Conservation (phyloP, 23 tunicate genomes). For the Styela clava region DNA sequence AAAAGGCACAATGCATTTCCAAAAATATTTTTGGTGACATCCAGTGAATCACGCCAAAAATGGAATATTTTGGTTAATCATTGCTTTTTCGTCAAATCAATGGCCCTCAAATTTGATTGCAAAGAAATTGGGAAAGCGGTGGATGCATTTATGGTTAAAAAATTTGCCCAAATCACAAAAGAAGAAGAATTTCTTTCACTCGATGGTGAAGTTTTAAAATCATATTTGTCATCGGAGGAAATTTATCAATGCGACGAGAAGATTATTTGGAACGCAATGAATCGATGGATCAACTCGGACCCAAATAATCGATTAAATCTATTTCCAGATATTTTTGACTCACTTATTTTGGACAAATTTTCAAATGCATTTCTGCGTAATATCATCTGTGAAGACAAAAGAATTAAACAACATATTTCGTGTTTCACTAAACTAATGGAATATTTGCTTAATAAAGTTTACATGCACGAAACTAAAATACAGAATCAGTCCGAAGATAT, state of each 20-base stretch:
- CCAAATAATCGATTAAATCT: not conserved
- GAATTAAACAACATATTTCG: not conserved
- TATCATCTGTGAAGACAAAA: too few relatives aligned
- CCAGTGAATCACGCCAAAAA: not conserved
- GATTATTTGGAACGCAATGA: not conserved
- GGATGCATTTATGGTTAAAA: not conserved
- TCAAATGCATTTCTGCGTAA: not conserved
- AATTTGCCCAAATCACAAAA: not conserved
- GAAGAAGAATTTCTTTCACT: not conserved
- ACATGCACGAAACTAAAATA: too few relatives aligned
- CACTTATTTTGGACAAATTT: not conserved
- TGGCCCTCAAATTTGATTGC: not conserved
- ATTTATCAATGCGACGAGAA: not conserved
- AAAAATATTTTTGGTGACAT: too few relatives aligned
- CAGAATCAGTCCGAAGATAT: too few relatives aligned
- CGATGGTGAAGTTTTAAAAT: not conserved
- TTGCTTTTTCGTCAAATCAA: not conserved
- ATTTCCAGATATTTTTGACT: not conserved
- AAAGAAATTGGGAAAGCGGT: not conserved
- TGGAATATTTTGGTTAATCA: not conserved
- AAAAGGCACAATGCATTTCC: not conserved
- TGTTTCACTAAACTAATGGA: not conserved
- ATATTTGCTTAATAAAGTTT: too few relatives aligned
- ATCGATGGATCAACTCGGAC: not conserved
- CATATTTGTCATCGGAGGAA: not conserved